These are phyloP conservation scores for Koerneria pararmatus DNA, from an alignment of 2,888 invertebrate genomes.

Conservation along the genomic window DNA sequence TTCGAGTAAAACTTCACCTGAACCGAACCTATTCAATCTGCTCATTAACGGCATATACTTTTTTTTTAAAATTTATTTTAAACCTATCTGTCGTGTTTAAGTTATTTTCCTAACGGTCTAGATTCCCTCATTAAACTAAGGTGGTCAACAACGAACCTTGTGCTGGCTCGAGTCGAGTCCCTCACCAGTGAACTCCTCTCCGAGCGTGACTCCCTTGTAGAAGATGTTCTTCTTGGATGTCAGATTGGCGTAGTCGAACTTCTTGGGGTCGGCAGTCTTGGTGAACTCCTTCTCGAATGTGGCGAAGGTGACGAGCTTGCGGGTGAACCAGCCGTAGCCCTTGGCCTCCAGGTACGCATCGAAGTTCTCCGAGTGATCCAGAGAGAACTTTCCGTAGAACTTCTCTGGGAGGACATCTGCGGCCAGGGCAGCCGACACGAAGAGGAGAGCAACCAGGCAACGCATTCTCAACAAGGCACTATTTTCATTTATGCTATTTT, in stretches of 20 bases:
- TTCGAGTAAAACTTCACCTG: no score
- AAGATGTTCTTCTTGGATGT: conserved; percentile 55
- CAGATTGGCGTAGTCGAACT: conserved; percentile 44
- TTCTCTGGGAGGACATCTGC: conserved; percentile 38
- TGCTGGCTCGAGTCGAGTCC: conserved; percentile 53
- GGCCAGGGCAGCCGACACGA: conserved; percentile 24
- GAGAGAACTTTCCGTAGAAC: conserved; percentile 44
- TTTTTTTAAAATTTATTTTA: no score
- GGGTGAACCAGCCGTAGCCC: conserved; percentile 49
- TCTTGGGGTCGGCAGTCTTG: conserved; percentile 24
- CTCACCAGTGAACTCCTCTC: conserved; percentile 48
- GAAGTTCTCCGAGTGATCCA: conserved; percentile 49
- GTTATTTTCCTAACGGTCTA: no score
- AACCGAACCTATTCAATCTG: no score
- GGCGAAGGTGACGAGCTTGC: conserved; percentile 45
- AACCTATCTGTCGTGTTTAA: no score
- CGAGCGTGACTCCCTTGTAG: conserved; percentile 48
- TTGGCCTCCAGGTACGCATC: conserved; percentile 48
- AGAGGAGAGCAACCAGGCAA: conserved; percentile 25
- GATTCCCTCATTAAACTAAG: no score
- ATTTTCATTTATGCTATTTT: no score
- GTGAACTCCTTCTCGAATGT: conserved; percentile 47
- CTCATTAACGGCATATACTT: no score
- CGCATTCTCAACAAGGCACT: conserved; percentile 11
- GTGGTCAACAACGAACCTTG: conserved; percentile 33